Percentiles rank a stretch among this genome's conserved stretches.
phyloP scores from a whole-genome alignment of 2,888 invertebrate genomes.

The Allolobophora icterica region DNA sequence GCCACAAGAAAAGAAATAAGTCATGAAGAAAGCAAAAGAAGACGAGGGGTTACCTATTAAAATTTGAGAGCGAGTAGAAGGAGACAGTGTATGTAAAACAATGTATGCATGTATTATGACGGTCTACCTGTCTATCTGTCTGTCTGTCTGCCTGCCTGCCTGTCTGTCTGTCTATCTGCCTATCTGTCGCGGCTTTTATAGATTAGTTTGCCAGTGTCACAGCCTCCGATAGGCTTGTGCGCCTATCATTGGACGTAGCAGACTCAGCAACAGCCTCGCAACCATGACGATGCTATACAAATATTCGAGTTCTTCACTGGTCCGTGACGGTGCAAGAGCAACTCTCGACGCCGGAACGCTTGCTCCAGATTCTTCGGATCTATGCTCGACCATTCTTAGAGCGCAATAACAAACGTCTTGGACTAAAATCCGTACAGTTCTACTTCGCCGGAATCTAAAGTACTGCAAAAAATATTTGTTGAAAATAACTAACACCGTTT shows the following conservation, averaged over 20 bases:
- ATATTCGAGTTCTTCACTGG: neutral
- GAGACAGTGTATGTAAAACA: too few species aligned
- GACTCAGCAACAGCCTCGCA: neutral
- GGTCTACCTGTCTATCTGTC: neutral
- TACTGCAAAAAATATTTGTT: neutral
- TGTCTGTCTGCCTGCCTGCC: too few species aligned
- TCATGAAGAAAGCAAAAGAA: too few species aligned
- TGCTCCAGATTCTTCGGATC: neutral
- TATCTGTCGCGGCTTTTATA: neutral
- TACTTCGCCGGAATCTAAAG: neutral
- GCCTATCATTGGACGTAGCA: neutral
- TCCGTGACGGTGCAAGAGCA: neutral
- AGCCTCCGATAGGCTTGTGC: neutral
- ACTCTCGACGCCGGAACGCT: neutral
- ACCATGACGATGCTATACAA: neutral
- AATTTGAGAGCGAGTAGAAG: too few species aligned
- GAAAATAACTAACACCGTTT: neutral
- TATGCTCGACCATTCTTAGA: neutral
- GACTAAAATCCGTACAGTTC: neutral
- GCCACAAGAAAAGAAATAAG: too few species aligned
- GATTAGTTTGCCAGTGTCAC: constrained; percentile 17
- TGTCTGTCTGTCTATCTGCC: too few species aligned
- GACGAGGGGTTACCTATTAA: too few species aligned
- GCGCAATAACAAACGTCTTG: neutral
- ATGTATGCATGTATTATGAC: too few species aligned